These are phyloP conservation scores for Actenoides lindsayi DNA, from an alignment of 2,113 vertebrate genomes.

Conservation along the genomic window DNA sequence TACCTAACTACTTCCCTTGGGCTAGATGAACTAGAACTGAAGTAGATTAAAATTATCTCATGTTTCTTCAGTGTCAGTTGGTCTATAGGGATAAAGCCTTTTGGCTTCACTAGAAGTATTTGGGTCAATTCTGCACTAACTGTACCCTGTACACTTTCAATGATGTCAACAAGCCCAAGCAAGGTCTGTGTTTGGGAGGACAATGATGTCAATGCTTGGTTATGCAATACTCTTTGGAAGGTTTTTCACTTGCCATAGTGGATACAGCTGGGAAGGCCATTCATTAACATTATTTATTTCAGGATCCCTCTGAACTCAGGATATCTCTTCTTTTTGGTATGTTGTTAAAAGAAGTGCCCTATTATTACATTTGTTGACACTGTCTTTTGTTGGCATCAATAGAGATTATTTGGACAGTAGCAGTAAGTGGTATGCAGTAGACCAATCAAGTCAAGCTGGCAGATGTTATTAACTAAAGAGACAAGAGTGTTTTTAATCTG, in stretches of 20 bases:
- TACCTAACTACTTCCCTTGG: not conserved
- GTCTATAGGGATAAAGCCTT: not conserved
- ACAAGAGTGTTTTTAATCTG: slow-evolving; percentile 46
- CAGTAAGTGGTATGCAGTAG: slow-evolving; percentile 43
- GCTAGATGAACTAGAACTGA: slow-evolving; percentile 11
- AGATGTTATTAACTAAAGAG: slow-evolving; percentile 21
- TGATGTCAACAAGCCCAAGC: not conserved
- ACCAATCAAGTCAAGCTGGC: slow-evolving; percentile 57
- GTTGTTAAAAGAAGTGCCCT: not conserved
- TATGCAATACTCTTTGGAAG: slow-evolving; percentile 1
- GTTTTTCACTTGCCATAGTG: slow-evolving; percentile 7
- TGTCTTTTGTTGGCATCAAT: slow-evolving; percentile 41
- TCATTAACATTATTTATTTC: slow-evolving; percentile 58
- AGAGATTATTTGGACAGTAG: slow-evolving; percentile 55
- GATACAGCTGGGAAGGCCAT: slow-evolving; percentile 44
- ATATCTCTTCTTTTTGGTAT: slow-evolving; percentile 49
- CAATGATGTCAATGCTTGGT: fast-evolving
- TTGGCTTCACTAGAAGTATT: not conserved
- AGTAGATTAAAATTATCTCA: not conserved
- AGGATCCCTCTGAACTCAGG: slow-evolving; percentile 43
- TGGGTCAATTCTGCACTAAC: not conserved
- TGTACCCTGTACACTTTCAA: not conserved
- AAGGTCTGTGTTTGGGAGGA: not conserved
- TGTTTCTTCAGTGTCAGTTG: not conserved
- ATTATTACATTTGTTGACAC: slow-evolving; percentile 55